Conservation (phyloP, 2,888 invertebrate genomes). For the Coleophora deauratella region DNA sequence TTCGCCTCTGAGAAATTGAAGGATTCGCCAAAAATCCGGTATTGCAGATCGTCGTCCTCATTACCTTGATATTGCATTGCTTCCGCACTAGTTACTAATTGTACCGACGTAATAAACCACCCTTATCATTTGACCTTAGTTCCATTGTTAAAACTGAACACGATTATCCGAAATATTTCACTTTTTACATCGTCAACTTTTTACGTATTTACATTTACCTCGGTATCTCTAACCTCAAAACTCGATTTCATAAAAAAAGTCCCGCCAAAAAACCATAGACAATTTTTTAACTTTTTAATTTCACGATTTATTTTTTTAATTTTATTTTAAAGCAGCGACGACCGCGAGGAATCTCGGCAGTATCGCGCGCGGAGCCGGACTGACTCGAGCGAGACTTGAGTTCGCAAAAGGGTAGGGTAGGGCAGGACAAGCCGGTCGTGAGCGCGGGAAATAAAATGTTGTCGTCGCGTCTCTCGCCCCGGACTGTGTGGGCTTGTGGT, state of each 20-base stretch:
- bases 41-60: conserved; percentile 67
- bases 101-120: conserved; percentile 54
- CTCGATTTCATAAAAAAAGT: conserved; percentile 5
- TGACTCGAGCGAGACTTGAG: conserved; percentile 20
- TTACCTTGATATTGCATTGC: conserved; percentile 71
- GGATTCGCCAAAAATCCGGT: conserved; percentile 71
- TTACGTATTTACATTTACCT: no score
- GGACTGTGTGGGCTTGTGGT: conserved; percentile 22
- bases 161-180: conserved; percentile 11
- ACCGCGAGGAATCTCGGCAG: conserved; percentile 43
- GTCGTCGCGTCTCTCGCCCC: conserved; percentile 32
- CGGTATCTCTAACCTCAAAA: conserved; percentile 5
- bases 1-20: conserved; percentile 53
- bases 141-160: conserved; percentile 46
- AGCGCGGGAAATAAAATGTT: conserved; percentile 26
- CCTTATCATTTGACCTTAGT: conserved; percentile 51
- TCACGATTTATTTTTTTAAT: conserved; percentile 21
- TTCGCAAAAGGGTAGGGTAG: neutral
- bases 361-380: conserved; percentile 56
- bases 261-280: conserved; percentile 22
- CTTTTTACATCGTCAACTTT: conserved; percentile 7
- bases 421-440: conserved; percentile 14
- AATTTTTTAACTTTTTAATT: conserved; percentile 13
- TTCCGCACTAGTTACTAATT: conserved; percentile 50
- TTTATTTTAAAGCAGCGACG: no score